Percentiles rank a stretch among this genome's conserved stretches.
These are phyloP conservation scores for Chlorodrepanis virens DNA, from an alignment of 2,113 vertebrate genomes.

Conservation along the genomic window DNA sequence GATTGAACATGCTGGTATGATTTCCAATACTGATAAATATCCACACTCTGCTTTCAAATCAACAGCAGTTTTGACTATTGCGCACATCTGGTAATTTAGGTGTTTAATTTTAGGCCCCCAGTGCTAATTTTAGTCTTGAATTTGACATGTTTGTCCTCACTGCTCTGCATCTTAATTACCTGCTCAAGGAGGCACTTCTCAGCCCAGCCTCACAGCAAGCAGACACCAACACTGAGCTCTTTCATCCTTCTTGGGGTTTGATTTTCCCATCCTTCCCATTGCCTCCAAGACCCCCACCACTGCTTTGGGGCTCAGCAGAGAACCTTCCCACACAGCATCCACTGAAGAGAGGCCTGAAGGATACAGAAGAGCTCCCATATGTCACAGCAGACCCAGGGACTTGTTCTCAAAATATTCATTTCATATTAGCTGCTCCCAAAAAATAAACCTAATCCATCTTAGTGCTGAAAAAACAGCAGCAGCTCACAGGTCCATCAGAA, in stretches of 20 bases:
- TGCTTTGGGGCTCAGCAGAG: not conserved
- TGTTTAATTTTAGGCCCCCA: conserved; percentile 24
- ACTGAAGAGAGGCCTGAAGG: not conserved
- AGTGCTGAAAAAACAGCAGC: not conserved
- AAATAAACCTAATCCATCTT: not conserved
- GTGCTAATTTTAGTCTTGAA: conserved; percentile 1
- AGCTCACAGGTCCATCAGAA: not conserved
- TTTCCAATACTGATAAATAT: not conserved
- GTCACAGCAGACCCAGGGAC: not conserved
- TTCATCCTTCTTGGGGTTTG: not conserved
- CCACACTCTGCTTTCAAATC: not conserved
- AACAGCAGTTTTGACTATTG: not conserved
- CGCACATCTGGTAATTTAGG: not conserved
- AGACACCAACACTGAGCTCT: not conserved
- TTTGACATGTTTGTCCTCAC: conserved; percentile 9
- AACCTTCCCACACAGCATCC: not conserved
- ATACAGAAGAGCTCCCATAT: not conserved
- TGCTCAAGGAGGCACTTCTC: not conserved
- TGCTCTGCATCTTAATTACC: conserved; percentile 32
- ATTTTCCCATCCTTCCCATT: not conserved
- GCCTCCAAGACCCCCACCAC: not conserved
- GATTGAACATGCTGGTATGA: not conserved
- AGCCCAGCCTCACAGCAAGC: not conserved
- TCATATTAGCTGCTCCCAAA: not conserved
- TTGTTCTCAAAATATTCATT: not conserved